A percentile compares a stretch with the other conserved stretches of the same genome.
Conservation (phyloP, 2,113 vertebrate genomes). For the Neoarius graeffei region DNA sequence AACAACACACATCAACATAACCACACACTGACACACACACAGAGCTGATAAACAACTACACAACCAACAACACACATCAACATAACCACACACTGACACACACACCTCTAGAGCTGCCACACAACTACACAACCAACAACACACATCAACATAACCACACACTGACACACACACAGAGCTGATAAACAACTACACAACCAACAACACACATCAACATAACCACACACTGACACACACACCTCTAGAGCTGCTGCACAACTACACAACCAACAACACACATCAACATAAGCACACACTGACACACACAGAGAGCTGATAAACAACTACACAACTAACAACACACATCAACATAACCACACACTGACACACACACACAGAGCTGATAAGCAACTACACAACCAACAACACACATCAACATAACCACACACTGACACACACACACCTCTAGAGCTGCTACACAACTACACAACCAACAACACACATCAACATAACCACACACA, state of each 20-base stretch:
- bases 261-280: background rate
- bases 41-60: too few species aligned
- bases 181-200: slow-evolving; percentile 2
- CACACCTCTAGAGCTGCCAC: background rate
- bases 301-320: too few species aligned
- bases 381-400: background rate
- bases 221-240: background rate
- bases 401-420: background rate
- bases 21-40: background rate
- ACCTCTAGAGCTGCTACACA: too few species aligned
- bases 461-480: background rate
- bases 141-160: background rate
- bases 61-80: background rate
- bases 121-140: background rate
- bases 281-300: background rate
- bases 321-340: background rate
- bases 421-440: background rate
- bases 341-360: background rate
- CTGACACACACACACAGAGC: background rate
- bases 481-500: background rate
- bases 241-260: background rate
- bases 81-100: background rate
- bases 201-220: background rate
- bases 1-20: background rate
- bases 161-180: background rate